These are phyloP conservation scores for Virgularia gustaviana DNA, from an alignment of 92 coral and sea anemone species.

Conservation along the genomic window DNA sequence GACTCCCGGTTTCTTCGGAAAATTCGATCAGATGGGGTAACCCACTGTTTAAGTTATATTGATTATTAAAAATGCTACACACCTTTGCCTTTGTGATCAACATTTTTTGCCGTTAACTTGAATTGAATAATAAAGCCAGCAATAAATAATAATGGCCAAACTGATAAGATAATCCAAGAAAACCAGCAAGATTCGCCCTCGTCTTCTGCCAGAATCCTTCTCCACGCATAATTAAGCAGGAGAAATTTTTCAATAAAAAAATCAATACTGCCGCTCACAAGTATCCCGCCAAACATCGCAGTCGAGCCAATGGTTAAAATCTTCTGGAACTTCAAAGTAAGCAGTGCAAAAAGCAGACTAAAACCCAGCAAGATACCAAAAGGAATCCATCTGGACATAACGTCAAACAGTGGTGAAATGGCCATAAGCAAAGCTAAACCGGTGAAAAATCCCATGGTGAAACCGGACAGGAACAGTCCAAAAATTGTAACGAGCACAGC, in stretches of 20 bases:
- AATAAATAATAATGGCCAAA: conserved; percentile 77
- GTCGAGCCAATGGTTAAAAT: conserved; percentile 70
- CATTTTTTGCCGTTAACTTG: conserved; percentile 69
- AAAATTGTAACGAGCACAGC: conserved; percentile 78
- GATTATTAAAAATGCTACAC: too few relatives aligned
- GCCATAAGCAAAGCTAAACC: conserved; percentile 66
- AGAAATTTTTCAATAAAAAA: conserved; percentile 79
- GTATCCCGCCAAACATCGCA: conserved; percentile 76
- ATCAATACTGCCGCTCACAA: conserved; percentile 66
- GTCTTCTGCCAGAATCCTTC: conserved; percentile 66
- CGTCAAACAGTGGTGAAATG: conserved; percentile 58
- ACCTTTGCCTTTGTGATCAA: conserved; percentile 70
- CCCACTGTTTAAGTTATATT: too few relatives aligned
- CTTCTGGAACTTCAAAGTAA: conserved; percentile 80
- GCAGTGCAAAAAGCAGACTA: conserved; percentile 62
- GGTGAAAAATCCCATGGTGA: conserved; percentile 80
- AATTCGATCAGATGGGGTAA: too few relatives aligned
- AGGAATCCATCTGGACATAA: conserved; percentile 78
- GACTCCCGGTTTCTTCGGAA: too few relatives aligned
- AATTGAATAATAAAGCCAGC: conserved; percentile 74
- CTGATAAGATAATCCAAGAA: conserved; percentile 71
- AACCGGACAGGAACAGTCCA: conserved; percentile 88
- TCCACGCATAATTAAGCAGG: conserved; percentile 70
- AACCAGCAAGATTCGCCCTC: conserved; percentile 63
- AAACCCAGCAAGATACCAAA: conserved; percentile 79